Base-by-base conservation (phyloP, 2,113 vertebrate species). In the Perccottus glenii region DNA sequence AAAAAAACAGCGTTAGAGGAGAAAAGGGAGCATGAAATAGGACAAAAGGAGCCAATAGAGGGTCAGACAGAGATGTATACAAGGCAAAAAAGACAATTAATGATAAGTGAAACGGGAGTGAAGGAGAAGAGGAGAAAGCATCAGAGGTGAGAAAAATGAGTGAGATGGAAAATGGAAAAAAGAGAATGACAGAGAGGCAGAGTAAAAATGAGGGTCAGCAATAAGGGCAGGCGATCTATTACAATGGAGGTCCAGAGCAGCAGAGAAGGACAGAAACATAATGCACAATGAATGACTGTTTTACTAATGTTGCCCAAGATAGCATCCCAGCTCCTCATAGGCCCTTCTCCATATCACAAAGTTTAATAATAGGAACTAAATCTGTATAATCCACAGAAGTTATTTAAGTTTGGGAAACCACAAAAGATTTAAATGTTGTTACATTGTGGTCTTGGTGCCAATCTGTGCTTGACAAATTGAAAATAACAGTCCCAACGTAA, bases 141-240 rank as follows among this genome's bases (percentile, higher is more conserved):
- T 73, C 66, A 51, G 61, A 76, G 81, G 78, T 81, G 78, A 86
- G 82, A 77, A 69, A 78, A 74, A 88, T 16, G 64, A 88, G 77
- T 65, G 66, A 82, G 78, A 66, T 51, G 75, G 85, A 81, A 87
- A 87, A 85, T 27, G 19, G 76, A 84, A 83, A 84, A 88, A 81
- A 59, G 53, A 47, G 81, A 86, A 70, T 0, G 68, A 80, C 52
- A 65, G 63, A 58, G 66, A 82, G 77, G 69, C 69, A 75, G 51
- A 65, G 12, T 80, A 75, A 73, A 85, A 88, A 88, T 86, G 73
- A 87, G 87, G 88, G 85, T 87, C 84, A 80, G 78, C 45, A 45
- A 45, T 38, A 61, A 70, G 90, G 85, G 81, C 87, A 84, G 77
- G 75, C 64, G 6, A 79, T 80, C 86, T 75, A 87, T 90, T 91